These are phyloP conservation scores for Geotrupes spiniger DNA, from an alignment of 2,888 invertebrate genomes.

Conservation along the genomic window DNA sequence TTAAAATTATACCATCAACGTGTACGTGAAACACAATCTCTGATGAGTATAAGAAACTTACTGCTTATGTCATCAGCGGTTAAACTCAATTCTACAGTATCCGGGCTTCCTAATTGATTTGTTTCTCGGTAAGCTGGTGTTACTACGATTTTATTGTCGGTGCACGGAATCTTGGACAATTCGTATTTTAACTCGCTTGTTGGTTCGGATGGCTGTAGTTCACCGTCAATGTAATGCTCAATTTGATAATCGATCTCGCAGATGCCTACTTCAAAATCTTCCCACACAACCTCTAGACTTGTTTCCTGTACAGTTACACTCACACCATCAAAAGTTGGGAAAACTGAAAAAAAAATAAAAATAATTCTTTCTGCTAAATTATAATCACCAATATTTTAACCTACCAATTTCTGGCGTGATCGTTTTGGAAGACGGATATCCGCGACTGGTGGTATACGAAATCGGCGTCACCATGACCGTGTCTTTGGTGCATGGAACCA, in stretches of 20 bases:
- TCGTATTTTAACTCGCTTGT: neutral
- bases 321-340: neutral
- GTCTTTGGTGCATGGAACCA: conserved; percentile 15
- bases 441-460: conserved; percentile 12
- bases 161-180: conserved; percentile 13
- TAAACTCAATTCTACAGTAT: neutral
- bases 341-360: neutral
- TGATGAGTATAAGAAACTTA: no score
- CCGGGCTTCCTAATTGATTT: neutral
- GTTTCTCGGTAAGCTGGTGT: neutral
- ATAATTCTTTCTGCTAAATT: no score
- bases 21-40: no score
- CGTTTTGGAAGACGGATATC: neutral
- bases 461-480: conserved; percentile 16
- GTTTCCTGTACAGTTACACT: neutral
- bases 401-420: conserved; percentile 9
- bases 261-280: no score
- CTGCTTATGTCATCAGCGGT: conserved; percentile 9
- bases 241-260: no score
- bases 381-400: no score
- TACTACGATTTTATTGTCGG: conserved; percentile 4
- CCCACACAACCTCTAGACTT: no score
- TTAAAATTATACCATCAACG: no score
- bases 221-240: no score
- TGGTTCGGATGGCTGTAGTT: neutral